phyloP scores from a whole-genome alignment of 2,797 vertebrate genomes.

The Aldrovandia affinis region DNA sequence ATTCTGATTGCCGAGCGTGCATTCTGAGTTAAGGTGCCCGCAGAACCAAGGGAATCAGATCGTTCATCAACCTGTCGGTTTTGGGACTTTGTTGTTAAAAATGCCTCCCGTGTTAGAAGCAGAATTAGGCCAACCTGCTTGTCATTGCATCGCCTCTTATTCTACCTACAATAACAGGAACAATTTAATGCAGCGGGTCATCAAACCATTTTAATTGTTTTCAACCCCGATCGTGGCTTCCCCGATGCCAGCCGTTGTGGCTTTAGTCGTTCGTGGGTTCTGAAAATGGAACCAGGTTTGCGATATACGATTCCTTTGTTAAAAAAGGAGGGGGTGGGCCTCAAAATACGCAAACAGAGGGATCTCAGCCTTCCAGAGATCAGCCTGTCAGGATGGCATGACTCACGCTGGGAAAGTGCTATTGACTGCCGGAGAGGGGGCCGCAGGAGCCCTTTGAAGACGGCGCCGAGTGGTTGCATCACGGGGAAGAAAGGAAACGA shows the following conservation, averaged over 20 bases:
- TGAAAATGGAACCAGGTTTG: neutral
- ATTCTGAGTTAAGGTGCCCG: neutral
- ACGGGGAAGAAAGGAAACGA: neutral
- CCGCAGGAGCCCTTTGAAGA: neutral
- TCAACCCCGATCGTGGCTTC: neutral
- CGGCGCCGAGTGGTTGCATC: neutral
- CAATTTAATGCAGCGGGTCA: neutral
- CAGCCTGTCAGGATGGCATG: neutral
- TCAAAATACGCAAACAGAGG: neutral
- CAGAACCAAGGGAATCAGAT: neutral
- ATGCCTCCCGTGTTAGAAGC: neutral
- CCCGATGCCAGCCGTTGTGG: neutral
- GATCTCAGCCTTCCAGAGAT: neutral
- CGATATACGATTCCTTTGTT: neutral
- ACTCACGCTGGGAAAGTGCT: neutral
- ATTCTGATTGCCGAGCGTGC: neutral
- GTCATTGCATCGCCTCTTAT: neutral
- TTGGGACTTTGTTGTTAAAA: neutral
- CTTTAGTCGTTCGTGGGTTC: neutral
- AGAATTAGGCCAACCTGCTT: neutral
- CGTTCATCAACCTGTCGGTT: neutral
- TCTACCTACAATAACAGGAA: neutral
- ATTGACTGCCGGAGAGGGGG: neutral
- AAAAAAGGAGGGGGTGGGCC: too few relatives aligned
- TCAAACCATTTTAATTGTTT: conserved; percentile 17